phyloP scores from a whole-genome alignment of 2,888 invertebrate species.

The Blastobasis lacticolella region DNA sequence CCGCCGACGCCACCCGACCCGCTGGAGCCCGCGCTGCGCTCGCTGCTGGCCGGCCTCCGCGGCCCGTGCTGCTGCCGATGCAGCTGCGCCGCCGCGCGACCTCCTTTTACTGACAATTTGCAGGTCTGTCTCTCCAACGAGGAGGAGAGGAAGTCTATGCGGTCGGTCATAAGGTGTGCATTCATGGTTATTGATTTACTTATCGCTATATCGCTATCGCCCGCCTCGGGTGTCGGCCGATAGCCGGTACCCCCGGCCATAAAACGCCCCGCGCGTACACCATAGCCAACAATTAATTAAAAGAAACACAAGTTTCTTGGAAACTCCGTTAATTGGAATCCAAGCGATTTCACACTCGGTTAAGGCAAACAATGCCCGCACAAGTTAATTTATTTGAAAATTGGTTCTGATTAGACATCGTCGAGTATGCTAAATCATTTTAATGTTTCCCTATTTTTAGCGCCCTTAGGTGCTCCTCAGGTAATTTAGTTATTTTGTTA shows the following conservation, averaged over 20 bases:
- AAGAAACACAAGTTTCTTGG: conserved; percentile 15
- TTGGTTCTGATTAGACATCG: conserved; percentile 21
- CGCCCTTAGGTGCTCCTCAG: conserved; percentile 67
- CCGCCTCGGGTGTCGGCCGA: conserved; percentile 23
- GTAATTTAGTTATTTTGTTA: conserved; percentile 49
- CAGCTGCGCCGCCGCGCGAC: conserved; percentile 44
- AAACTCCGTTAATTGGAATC: conserved; percentile 26
- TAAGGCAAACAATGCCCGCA: not conserved
- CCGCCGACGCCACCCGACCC: conserved; percentile 47
- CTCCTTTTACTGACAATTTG: conserved; percentile 58
- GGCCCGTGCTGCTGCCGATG: conserved; percentile 63
- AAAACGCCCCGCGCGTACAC: not conserved
- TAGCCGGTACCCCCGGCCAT: conserved; percentile 1
- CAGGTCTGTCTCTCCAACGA: conserved; percentile 71
- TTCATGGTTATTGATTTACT: conserved; percentile 32
- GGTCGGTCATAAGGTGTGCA: conserved; percentile 79
- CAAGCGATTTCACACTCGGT: conserved; percentile 29
- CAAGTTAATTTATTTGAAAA: conserved; percentile 22
- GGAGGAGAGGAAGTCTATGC: conserved; percentile 73
- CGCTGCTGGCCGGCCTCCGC: conserved; percentile 52
- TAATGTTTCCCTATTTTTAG: conserved; percentile 64
- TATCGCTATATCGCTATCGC: conserved; percentile 11
- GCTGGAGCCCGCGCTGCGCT: conserved; percentile 59
- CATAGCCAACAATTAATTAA: conserved; percentile 26
- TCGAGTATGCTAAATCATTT: conserved; percentile 31